Evolutionary conservation across 2,113 vertebrate species (phyloP).

Genomic region (Epinephelus moara): DNA sequence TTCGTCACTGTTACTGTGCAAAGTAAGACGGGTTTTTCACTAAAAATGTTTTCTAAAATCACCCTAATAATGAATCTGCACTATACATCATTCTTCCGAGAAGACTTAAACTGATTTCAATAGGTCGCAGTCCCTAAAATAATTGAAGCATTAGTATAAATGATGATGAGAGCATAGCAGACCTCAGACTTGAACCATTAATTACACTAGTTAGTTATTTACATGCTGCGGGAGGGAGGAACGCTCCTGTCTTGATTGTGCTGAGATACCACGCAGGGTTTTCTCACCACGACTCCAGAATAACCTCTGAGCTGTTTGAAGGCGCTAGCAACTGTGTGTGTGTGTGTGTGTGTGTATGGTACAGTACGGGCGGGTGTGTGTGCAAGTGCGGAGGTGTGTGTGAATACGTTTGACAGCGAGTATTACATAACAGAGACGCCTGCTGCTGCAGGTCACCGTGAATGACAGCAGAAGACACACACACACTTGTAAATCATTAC

Average conservation of each 20-base stretch:
- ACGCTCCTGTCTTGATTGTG: constrained; percentile 18
- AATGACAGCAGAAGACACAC: constrained; percentile 62
- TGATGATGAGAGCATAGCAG: constrained; percentile 6
- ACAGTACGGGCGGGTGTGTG: constrained; percentile 17
- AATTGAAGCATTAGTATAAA: constrained; percentile 19
- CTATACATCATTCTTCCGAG: background rate
- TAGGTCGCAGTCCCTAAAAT: constrained; percentile 24
- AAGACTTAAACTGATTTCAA: background rate
- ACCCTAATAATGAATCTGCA: background rate
- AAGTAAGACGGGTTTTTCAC: background rate
- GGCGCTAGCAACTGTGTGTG: constrained; percentile 29
- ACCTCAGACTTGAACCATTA: constrained; percentile 19
- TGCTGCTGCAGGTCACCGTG: constrained; percentile 74
- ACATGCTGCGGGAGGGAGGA: constrained; percentile 26
- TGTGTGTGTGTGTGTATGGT: constrained; percentile 38
- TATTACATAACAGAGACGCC: constrained; percentile 72
- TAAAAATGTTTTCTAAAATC: background rate
- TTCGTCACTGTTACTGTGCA: background rate
- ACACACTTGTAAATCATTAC: constrained; percentile 43
- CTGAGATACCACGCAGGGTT: constrained; percentile 31
- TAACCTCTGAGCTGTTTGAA: constrained; percentile 57
- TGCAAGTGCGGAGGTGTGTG: constrained; percentile 52
- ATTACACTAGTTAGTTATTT: constrained; percentile 37
- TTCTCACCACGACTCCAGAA: constrained; percentile 48
- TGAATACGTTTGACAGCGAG: constrained; percentile 64